A percentile compares a stretch with the other conserved stretches of the same genome.
Evolutionary conservation across 2,797 vertebrate genomes (phyloP).

Genomic region (Thunnus albacares): DNA sequence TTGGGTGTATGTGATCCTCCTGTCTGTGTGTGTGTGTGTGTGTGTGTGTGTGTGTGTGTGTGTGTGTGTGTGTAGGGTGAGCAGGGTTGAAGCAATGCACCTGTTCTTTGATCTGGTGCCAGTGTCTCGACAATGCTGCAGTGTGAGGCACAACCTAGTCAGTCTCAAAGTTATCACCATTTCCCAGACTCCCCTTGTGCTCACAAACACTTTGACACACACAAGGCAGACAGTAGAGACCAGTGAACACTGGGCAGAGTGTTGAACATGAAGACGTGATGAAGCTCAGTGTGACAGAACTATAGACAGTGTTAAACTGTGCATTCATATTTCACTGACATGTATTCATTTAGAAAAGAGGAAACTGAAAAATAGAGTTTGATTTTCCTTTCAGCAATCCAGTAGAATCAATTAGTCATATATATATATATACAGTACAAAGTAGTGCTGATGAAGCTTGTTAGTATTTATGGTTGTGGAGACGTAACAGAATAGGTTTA

Average conservation of each 20-base stretch:
- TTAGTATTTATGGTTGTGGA: background rate
- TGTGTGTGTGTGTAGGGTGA: constrained; percentile 3
- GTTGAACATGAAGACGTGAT: background rate
- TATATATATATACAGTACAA: no score
- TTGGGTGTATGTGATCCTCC: constrained; percentile 11
- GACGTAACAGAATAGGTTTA: background rate
- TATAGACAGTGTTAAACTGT: background rate
- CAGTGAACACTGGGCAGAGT: background rate
- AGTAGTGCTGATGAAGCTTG: background rate
- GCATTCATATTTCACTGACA: background rate
- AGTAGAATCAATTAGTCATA: background rate
- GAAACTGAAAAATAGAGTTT: no score
- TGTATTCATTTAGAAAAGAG: background rate
- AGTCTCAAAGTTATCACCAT: constrained; percentile 38
- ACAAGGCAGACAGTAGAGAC: background rate
- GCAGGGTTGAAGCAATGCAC: constrained; percentile 45
- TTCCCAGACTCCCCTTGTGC: constrained; percentile 14
- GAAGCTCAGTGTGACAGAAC: background rate
- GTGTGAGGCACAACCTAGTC: constrained; percentile 38
- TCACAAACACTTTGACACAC: constrained; percentile 20
- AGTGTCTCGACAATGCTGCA: constrained; percentile 44
- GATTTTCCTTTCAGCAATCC: background rate
- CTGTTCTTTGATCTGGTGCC: constrained; percentile 54
- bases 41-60: constrained; percentile 21
- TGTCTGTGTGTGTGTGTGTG: constrained; percentile 1